Evolutionary conservation across 1,140 invertebrate species (phyloP).

Genomic region (Hyles vespertilio): DNA sequence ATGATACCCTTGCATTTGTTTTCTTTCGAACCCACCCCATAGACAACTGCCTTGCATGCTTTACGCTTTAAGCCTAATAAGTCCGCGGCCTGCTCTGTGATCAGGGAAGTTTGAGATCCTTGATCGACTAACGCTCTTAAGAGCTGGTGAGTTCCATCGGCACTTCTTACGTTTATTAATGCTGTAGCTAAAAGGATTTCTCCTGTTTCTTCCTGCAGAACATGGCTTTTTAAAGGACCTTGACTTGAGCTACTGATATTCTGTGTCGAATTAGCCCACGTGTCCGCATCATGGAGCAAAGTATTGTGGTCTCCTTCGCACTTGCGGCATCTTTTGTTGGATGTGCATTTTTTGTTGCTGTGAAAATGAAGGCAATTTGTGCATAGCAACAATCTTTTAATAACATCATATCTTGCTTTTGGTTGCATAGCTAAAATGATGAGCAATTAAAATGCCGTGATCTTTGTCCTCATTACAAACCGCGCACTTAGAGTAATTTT

Average conservation of each 20-base stretch:
- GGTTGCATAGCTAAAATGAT: slow-evolving; percentile 10
- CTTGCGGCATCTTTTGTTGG: slow-evolving; percentile 16
- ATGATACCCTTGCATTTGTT: slow-evolving; percentile 5
- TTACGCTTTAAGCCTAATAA: neutral
- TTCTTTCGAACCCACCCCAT: neutral
- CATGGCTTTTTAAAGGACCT: no score
- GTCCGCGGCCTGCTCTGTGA: neutral
- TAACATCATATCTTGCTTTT: slow-evolving; percentile 11
- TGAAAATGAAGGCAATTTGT: slow-evolving; percentile 16
- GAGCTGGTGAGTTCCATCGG: slow-evolving; percentile 9
- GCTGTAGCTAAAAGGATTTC: slow-evolving; percentile 23
- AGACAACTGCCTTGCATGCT: neutral
- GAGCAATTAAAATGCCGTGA: slow-evolving; percentile 7
- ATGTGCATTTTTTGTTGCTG: slow-evolving; percentile 13
- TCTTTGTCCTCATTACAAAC: neutral
- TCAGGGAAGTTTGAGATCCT: slow-evolving; percentile 1
- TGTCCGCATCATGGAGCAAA: slow-evolving; percentile 17
- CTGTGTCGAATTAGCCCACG: neutral
- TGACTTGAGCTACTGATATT: slow-evolving; percentile 1
- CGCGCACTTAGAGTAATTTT: no score
- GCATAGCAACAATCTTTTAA: slow-evolving; percentile 8
- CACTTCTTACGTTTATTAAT: slow-evolving; percentile 9
- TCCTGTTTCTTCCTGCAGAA: slow-evolving; percentile 8
- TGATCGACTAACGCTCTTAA: slow-evolving; percentile 6
- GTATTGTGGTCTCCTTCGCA: slow-evolving; percentile 17